These are phyloP conservation scores for Reticulitermes lucifugus DNA, from an alignment of 2,888 invertebrate species.

Conservation along the genomic window DNA sequence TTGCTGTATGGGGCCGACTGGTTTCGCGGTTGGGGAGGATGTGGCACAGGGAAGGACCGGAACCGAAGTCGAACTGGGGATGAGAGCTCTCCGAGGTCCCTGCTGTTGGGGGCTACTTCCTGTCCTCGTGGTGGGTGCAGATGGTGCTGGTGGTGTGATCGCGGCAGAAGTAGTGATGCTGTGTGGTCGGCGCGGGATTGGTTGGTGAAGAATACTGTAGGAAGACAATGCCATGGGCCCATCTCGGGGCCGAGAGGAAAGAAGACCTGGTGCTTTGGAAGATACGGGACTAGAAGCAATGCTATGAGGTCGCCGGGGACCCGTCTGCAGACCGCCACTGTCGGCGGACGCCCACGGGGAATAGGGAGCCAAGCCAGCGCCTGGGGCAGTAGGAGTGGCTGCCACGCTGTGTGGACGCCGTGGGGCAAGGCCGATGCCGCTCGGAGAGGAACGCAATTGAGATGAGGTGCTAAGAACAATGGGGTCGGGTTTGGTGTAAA, in stretches of 20 bases:
- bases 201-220: conserved; percentile 62
- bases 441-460: conserved; percentile 5
- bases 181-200: conserved; percentile 61
- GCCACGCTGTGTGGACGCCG: conserved; percentile 75
- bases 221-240: conserved; percentile 56
- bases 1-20: background rate
- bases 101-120: background rate
- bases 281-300: conserved; percentile 67
- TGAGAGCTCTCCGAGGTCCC: conserved; percentile 13
- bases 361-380: conserved; percentile 16
- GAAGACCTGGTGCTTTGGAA: conserved; percentile 43
- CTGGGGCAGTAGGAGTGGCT: conserved; percentile 60
- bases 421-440: conserved; percentile 53
- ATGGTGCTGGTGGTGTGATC: conserved; percentile 28
- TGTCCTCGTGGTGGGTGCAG: background rate
- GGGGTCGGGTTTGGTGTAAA: conserved; percentile 63
- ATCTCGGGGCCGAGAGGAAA: conserved; percentile 50
- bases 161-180: conserved; percentile 60
- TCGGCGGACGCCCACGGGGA: conserved; percentile 56
- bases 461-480: conserved; percentile 35
- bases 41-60: conserved; percentile 29
- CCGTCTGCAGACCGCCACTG: conserved; percentile 53
- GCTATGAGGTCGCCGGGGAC: conserved; percentile 70
- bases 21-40: background rate
- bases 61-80: conserved; percentile 26